Base-by-base conservation (phyloP, 1,140 invertebrate genomes). In the Drosophila lacertosa region DNA sequence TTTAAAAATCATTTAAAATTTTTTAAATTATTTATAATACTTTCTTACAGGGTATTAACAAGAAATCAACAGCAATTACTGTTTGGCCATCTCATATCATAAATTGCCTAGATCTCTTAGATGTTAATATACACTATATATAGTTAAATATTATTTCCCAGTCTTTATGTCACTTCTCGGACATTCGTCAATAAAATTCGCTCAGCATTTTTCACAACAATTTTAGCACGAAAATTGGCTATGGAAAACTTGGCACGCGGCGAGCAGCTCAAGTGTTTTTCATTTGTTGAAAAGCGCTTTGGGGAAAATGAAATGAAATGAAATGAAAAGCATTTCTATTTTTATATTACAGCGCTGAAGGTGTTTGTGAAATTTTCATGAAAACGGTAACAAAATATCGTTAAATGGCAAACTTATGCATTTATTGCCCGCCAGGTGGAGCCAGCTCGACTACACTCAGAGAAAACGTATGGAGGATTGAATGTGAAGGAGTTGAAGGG, bases 391-490 rank as follows among this genome's bases (percentile, higher is more conserved):
- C 81, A 88, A 77, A 86, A 86, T 86, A 86, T 88, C 82, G 82
- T 86, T 89, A 86, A 86, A 88, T 77, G 63, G 63, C 2, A 82
- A 88, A 88, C 82, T 86, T 86, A 82, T 86, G 83, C 82, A 86
- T 88, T 86, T 86, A 86, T 86, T 86, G 82, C 62, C 62, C 33
- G 32, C 11, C 45, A 65, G 60, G 51, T 63, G 47, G 47, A 77
- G 32, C 42, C 40, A 48, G 16, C 72, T 60, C 32, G 10, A n/a
- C n/a, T n/a, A n/a, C n/a, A n/a, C n/a, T n/a, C n/a, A n/a, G n/a
- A n/a, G n/a, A n/a, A n/a, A n/a, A n/a, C n/a, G n/a, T n/a, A n/a
- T n/a, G n/a, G n/a, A n/a, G n/a, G n/a, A n/a, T n/a, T n/a, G n/a
- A n/a, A n/a, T n/a, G n/a, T n/a, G n/a, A 60, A 26, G 66, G 45